Conservation (phyloP, 2,797 vertebrate species). For the Arctocebus calabarensis region DNA sequence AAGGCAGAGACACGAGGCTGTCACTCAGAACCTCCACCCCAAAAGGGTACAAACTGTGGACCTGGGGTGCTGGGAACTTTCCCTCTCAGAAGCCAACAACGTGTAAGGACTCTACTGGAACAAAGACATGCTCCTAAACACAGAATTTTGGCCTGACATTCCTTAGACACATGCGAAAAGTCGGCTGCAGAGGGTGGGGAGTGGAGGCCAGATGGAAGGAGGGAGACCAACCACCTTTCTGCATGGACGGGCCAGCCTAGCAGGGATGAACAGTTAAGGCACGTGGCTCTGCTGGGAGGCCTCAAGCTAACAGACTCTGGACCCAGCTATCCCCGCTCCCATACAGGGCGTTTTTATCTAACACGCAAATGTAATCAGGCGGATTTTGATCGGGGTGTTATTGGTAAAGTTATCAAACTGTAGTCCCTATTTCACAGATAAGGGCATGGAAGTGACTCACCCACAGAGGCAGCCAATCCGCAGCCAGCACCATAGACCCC, state of each 20-base stretch:
- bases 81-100: background rate
- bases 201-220: accelerated
- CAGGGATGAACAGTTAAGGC: accelerated
- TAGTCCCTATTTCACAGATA: background rate
- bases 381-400: background rate
- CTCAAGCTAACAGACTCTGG: background rate
- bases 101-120: background rate
- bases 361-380: background rate
- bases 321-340: background rate
- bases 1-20: background rate
- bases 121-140: background rate
- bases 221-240: background rate
- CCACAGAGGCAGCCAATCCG: too few species aligned
- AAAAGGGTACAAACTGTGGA: too few species aligned
- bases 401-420: background rate
- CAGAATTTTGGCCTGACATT: background rate
- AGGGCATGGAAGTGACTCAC: accelerated
- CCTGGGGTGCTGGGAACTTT: too few species aligned
- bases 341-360: background rate
- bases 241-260: accelerated
- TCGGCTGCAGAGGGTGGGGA: background rate
- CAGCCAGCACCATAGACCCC: too few species aligned
- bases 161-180: too few species aligned
- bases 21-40: background rate
- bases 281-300: background rate